phyloP scores from a whole-genome alignment of 2,888 invertebrate species.

The Drosophila longiperda region DNA sequence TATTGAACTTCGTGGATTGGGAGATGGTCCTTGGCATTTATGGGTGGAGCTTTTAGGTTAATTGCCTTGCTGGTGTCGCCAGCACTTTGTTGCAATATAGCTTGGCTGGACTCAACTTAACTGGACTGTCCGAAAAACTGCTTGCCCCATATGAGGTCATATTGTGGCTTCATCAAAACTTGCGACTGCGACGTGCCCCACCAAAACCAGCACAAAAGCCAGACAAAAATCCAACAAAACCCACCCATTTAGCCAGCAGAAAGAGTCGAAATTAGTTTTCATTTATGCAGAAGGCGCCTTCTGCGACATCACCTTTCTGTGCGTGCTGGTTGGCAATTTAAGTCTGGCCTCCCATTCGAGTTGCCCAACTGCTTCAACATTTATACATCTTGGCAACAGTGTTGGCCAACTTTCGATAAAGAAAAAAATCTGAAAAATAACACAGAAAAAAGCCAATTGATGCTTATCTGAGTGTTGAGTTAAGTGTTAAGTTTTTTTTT shows the following conservation, averaged over 20 bases:
- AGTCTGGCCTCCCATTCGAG: slow-evolving; percentile 17
- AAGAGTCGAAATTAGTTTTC: slow-evolving; percentile 62
- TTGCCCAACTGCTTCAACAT: slow-evolving; percentile 13
- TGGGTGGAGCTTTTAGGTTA: slow-evolving; percentile 82
- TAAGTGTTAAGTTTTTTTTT: background rate
- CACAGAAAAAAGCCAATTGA: background rate
- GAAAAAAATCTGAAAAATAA: background rate
- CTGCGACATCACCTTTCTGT: slow-evolving; percentile 44
- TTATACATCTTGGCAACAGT: slow-evolving; percentile 13
- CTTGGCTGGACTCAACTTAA: slow-evolving; percentile 4
- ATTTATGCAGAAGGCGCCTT: slow-evolving; percentile 52
- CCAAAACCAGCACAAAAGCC: slow-evolving; percentile 1
- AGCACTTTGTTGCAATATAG: slow-evolving; percentile 40
- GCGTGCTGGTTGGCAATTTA: slow-evolving; percentile 70
- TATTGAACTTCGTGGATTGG: slow-evolving; percentile 63
- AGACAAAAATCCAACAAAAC: background rate
- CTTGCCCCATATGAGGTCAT: slow-evolving; percentile 68
- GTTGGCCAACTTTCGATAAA: background rate
- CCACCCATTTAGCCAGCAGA: slow-evolving; percentile 9
- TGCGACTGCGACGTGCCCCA: slow-evolving; percentile 15
- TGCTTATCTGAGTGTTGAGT: background rate
- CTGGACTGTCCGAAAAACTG: slow-evolving; percentile 2
- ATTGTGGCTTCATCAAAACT: slow-evolving; percentile 46
- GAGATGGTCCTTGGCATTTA: slow-evolving; percentile 47
- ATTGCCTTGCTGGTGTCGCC: slow-evolving; percentile 62